Percentiles rank a stretch among this genome's conserved stretches.
phyloP scores from a whole-genome alignment of 2,888 invertebrate genomes.

The Drosophila gaucha region DNA sequence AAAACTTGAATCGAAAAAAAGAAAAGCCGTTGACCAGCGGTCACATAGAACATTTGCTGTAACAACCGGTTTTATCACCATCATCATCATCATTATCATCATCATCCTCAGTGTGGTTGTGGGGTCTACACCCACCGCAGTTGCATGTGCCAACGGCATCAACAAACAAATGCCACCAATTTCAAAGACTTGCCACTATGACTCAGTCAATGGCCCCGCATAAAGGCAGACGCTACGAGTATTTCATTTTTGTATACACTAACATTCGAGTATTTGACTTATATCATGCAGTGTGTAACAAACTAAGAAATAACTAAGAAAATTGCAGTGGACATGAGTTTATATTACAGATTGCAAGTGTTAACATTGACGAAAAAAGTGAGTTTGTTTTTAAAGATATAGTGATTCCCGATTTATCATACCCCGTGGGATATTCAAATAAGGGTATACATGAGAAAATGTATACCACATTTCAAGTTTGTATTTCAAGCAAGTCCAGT shows the following conservation, averaged over 20 bases:
- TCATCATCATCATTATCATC: conserved; percentile 2
- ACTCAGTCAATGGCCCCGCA: conserved; percentile 52
- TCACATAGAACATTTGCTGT: conserved; percentile 38
- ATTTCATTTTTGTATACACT: conserved; percentile 17
- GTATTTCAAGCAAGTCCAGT: too few species aligned
- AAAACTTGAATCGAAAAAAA: conserved; percentile 41
- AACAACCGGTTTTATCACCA: conserved; percentile 61
- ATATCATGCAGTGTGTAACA: neutral
- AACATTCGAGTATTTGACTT: neutral
- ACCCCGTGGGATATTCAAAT: too few species aligned
- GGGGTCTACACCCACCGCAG: conserved; percentile 43
- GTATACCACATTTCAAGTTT: too few species aligned
- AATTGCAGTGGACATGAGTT: too few species aligned
- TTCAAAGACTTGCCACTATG: conserved; percentile 41
- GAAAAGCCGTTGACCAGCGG: conserved; percentile 38
- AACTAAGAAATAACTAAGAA: neutral
- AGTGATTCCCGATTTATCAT: too few species aligned
- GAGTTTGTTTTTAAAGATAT: too few species aligned
- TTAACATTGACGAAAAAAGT: too few species aligned
- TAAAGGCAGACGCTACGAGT: conserved; percentile 15
- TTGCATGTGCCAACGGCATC: conserved; percentile 27
- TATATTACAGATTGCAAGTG: too few species aligned
- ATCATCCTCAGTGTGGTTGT: neutral
- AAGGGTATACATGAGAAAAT: too few species aligned
- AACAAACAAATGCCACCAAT: conserved; percentile 46